Evolutionary conservation across 2,113 vertebrate genomes (phyloP).

Genomic region (Onychostoma macrolepis): DNA sequence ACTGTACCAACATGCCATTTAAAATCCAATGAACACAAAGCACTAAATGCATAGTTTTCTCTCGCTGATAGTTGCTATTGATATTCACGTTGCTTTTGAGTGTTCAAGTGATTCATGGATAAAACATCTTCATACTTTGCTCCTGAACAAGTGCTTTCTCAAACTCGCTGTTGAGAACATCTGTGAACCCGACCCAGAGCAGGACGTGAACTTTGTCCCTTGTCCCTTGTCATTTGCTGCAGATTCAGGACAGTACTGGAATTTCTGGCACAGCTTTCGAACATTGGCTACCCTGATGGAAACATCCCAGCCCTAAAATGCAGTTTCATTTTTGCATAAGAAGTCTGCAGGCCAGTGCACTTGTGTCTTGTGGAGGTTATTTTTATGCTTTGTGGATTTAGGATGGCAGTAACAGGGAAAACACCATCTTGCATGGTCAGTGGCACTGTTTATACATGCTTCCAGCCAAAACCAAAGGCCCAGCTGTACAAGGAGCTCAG

Average conservation of each 20-base stretch:
- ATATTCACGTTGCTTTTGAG: slow-evolving; percentile 40
- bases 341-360: slow-evolving; percentile 33
- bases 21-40: slow-evolving; percentile 1
- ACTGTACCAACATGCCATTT: slow-evolving; percentile 55
- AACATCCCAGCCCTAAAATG: slow-evolving; percentile 51
- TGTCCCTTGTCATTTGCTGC: slow-evolving; percentile 22
- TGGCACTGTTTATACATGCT: slow-evolving; percentile 55
- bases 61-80: slow-evolving; percentile 55
- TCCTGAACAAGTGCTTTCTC: neutral
- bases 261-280: slow-evolving; percentile 44
- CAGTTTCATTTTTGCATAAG: slow-evolving; percentile 37
- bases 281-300: slow-evolving; percentile 45
- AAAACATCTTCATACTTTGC: slow-evolving; percentile 20
- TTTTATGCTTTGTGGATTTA: slow-evolving; percentile 48
- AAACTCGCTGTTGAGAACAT: slow-evolving; percentile 3
- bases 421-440: slow-evolving; percentile 44
- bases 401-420: slow-evolving; percentile 50
- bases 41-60: slow-evolving; percentile 35
- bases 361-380: slow-evolving; percentile 51
- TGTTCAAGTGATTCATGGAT: slow-evolving; percentile 53
- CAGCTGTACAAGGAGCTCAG: slow-evolving; percentile 54
- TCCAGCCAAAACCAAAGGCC: slow-evolving; percentile 55
- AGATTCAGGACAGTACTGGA: neutral
- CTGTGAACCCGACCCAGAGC: neutral
- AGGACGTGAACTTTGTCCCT: slow-evolving; percentile 13